phyloP scores from a whole-genome alignment of 23 tunicate genomes.

The Pegea sp. region DNA sequence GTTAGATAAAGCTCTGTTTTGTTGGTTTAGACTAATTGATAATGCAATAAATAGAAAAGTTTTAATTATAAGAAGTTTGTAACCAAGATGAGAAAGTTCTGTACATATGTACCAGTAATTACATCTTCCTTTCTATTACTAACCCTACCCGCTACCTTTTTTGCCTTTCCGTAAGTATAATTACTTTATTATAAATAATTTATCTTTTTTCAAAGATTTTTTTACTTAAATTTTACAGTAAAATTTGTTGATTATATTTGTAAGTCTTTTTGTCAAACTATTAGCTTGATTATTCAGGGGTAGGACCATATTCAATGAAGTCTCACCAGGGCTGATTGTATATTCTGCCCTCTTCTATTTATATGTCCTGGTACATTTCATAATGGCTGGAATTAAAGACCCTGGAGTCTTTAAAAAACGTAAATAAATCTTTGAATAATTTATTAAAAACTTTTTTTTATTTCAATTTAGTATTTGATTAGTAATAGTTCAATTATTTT shows the following conservation, averaged over 20 bases:
- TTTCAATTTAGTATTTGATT: background rate
- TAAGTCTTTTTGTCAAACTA: no score
- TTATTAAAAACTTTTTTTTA: background rate
- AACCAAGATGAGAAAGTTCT: no score
- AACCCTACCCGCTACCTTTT: conserved; percentile 24
- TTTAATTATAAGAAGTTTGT: no score
- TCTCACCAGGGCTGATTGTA: conserved; percentile 32
- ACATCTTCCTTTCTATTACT: conserved; percentile 18
- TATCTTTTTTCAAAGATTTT: no score
- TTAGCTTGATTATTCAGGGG: no score
- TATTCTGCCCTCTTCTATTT: conserved; percentile 28
- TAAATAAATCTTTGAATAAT: conserved; percentile 5
- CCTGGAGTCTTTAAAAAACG: conserved; percentile 88
- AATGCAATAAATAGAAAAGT: no score
- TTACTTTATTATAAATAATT: no score
- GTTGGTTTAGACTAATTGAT: no score
- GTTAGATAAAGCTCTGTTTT: no score
- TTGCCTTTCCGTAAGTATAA: conserved; percentile 57
- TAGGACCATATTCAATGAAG: conserved; percentile 12
- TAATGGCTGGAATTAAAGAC: conserved; percentile 62
- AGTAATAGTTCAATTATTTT: no score
- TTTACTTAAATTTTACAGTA: no score
- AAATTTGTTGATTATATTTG: background rate
- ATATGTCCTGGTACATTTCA: conserved; percentile 53
- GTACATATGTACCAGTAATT: no score